Evolutionary conservation across 2,888 invertebrate genomes (phyloP), one percentile per base, ranked within the genome.

Genomic region (Brenthis hecate): DNA sequence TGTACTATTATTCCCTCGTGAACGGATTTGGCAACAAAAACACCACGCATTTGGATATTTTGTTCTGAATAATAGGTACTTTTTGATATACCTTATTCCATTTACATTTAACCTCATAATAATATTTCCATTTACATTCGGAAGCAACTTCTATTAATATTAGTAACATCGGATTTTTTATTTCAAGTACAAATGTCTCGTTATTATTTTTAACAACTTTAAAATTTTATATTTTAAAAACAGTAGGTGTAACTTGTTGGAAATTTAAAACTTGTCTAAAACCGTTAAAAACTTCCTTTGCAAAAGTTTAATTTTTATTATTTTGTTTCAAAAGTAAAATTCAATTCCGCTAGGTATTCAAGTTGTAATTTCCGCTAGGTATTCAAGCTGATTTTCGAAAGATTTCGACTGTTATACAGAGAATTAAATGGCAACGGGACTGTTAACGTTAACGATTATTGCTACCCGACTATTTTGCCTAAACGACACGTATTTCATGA

Each of bases 371-470:
- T 62, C 14, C 14, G n/a, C 36, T 43, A 54, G 14, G 62, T 62
- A 54, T 19, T 23, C 62, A 11, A 48, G 68, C 60, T 51, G 78
- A 79, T 80, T 80, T 75, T 75, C 69, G 75, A 80, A 81, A 85
- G 83, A 82, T 78, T 80, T 77, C 77, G 76, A 74, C 72, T 72
- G 72, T 76, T 80, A 78, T 78, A 76, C 65, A 76, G 80, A 75
- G 75, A 81, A 81, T 82, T 84, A 85, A 87, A 84, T 83, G 83
- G 74, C 71, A 75, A 56, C 56, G 67, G 62, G 55, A 61, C 80
- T 80, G 83, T 88, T 87, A 85, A 73, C 81, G 83, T 82, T 87
- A 90, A 89, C 86, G 86, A 84, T 88, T 88, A 90, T 85, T 83
- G 84, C 84, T 78, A 74, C 78, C 68, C 70, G 70, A 82, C 82